Evolutionary conservation across 2,797 vertebrate genomes (phyloP), one percentile per base, ranked within the genome.

Genomic region (Anableps anableps): DNA sequence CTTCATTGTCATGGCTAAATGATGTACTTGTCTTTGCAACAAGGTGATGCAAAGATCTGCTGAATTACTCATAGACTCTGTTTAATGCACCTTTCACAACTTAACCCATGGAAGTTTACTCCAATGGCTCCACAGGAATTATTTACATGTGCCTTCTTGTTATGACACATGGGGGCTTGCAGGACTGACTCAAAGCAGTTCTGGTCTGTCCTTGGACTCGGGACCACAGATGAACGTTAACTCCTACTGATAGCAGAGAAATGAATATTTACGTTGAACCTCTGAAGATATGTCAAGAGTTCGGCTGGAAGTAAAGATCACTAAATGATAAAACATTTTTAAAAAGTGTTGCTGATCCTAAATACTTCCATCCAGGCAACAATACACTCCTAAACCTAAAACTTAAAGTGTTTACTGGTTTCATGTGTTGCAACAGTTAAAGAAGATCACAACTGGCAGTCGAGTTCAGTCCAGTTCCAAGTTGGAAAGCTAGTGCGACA

Each of bases 181-280:
- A 82, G 80, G 76, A 34, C 43, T 66, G 31, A 86, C 55, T 77
- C 71, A 77, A 83, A 21, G 66, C n/a, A 66, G 75, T 31, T 83
- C 80, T 83, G 48, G 73, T 48, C 48, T 51, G 64, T 77, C 80
- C 81, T 85, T 77, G 64, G 51, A 73, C 41, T 80, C 50, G 78
- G 31, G 68, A 66, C 36, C n/a, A 38, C n/a, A 38, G 75, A 64
- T 75, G 21, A 80, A 29, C 77, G 45, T 53, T 53, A 74, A 72
- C 36, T 73, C 51, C 55, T 80, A 43, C 73, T 70, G 45, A 50
- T 5, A 60, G 13, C 21, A 38, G 53, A 58, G 51, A 76, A 13
- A 80, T 5, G 74, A 14, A 50, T 2, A 8, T 5, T 2, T 7
- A 13, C 11, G n/a, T 43, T 47, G 26, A 72, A 62, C 43, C 19